Conservation (phyloP, 2,888 invertebrate species). For the Stenchaetothrips biformis region DNA sequence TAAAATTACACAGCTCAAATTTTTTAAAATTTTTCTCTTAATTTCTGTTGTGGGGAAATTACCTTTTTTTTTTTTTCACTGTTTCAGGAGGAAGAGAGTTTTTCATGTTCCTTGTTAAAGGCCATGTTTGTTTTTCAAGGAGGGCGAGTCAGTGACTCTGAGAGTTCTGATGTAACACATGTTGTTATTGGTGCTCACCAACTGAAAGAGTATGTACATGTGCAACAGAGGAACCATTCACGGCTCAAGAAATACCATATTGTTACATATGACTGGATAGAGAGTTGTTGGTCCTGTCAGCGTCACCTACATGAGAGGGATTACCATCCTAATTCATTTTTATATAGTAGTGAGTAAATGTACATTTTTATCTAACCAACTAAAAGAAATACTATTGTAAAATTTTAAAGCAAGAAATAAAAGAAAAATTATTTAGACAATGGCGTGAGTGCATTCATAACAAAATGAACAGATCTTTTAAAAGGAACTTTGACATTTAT, state of each 20-base stretch:
- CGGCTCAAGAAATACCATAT: constrained; percentile 5
- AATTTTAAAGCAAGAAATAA: neutral
- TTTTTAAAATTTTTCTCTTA: neutral
- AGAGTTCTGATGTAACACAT: neutral
- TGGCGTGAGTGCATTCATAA: neutral
- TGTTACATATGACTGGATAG: constrained; percentile 23
- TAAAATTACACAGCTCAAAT: neutral
- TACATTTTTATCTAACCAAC: neutral
- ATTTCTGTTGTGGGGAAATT: neutral
- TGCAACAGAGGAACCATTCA: neutral
- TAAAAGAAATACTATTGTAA: neutral
- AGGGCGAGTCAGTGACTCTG: neutral
- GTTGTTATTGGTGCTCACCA: constrained; percentile 1
- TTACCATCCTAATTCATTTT: neutral
- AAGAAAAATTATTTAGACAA: neutral
- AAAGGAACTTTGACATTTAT: neutral
- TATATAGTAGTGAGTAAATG: neutral
- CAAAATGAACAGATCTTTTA: neutral
- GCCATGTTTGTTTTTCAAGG: constrained; percentile 7
- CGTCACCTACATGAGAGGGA: neutral
- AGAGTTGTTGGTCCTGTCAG: neutral
- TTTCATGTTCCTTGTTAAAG: neutral
- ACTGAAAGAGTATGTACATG: neutral
- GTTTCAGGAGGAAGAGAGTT: neutral
- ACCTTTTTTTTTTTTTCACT: neutral